Evolutionary conservation across 2,888 invertebrate species (phyloP).

Genomic region (Leptopilina myrica): DNA sequence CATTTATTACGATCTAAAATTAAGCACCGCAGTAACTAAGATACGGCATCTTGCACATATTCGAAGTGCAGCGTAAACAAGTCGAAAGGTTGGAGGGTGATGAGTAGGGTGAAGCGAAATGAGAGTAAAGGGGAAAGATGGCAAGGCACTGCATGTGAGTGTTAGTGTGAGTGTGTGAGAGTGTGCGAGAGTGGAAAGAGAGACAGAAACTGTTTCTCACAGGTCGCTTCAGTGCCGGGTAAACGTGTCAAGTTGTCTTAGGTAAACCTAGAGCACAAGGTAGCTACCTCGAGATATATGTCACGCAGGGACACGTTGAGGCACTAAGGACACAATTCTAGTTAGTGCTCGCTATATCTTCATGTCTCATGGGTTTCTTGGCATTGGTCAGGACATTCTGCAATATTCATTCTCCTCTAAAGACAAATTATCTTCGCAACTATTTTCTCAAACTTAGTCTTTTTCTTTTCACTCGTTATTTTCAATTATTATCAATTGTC

Average conservation of each 20-base stretch:
- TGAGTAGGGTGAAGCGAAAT: slow-evolving; percentile 45
- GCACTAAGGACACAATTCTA: slow-evolving; percentile 64
- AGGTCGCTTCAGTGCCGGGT: slow-evolving; percentile 54
- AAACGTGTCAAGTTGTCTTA: slow-evolving; percentile 72
- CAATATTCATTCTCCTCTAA: slow-evolving; percentile 6
- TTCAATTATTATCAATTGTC: neutral
- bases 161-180: neutral
- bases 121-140: slow-evolving; percentile 44
- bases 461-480: neutral
- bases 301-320: slow-evolving; percentile 54
- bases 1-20: slow-evolving; percentile 19
- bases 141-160: slow-evolving; percentile 49
- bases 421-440: neutral
- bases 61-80: slow-evolving; percentile 36
- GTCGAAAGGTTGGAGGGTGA: slow-evolving; percentile 41
- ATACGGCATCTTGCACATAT: slow-evolving; percentile 19
- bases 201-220: slow-evolving; percentile 56
- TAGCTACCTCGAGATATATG: slow-evolving; percentile 43
- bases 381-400: slow-evolving; percentile 14
- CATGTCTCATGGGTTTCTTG: slow-evolving; percentile 14
- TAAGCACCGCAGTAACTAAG: slow-evolving; percentile 18
- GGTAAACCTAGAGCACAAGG: slow-evolving; percentile 64
- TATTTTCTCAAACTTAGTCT: neutral
- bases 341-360: slow-evolving; percentile 59
- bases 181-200: slow-evolving; percentile 38